phyloP scores from a whole-genome alignment of 1,140 invertebrate genomes.

The Cecropterus lyciades region DNA sequence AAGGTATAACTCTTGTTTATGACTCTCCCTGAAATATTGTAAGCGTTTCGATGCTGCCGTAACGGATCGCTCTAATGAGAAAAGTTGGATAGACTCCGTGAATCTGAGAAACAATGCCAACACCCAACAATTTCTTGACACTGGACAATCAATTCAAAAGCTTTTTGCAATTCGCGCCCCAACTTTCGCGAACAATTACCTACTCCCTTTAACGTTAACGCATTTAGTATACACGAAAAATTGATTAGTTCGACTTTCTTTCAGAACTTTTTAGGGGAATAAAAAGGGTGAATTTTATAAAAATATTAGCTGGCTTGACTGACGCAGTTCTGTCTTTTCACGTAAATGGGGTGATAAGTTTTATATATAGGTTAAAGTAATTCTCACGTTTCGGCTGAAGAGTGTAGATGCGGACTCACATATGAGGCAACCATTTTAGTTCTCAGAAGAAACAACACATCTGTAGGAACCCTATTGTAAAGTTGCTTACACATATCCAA shows the following conservation, averaged over 20 bases:
- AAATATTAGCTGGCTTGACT: background rate
- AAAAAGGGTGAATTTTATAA: background rate
- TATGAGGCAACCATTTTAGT: too few relatives aligned
- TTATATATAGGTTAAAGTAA: too few relatives aligned
- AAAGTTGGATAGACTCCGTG: conserved; percentile 70
- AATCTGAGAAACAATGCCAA: conserved; percentile 62
- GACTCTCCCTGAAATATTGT: conserved; percentile 54
- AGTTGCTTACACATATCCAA: too few relatives aligned
- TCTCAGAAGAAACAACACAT: too few relatives aligned
- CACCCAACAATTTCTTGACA: conserved; percentile 60
- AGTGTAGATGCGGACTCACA: too few relatives aligned
- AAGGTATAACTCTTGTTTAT: conserved; percentile 42
- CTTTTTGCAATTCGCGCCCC: conserved; percentile 46
- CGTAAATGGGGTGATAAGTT: too few relatives aligned
- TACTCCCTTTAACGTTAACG: conserved; percentile 34
- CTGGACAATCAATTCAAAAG: conserved; percentile 66
- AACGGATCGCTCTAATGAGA: conserved; percentile 71
- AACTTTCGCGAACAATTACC: conserved; percentile 34
- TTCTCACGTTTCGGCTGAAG: too few relatives aligned
- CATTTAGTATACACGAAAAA: conserved; percentile 23
- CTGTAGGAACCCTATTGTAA: too few relatives aligned
- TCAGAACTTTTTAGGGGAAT: background rate
- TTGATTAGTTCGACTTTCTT: conserved; percentile 25
- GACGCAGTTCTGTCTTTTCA: too few relatives aligned
- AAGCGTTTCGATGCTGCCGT: conserved; percentile 54